These are phyloP conservation scores for Scarus forsteni DNA, from an alignment of 2,797 vertebrate species.

Conservation along the genomic window DNA sequence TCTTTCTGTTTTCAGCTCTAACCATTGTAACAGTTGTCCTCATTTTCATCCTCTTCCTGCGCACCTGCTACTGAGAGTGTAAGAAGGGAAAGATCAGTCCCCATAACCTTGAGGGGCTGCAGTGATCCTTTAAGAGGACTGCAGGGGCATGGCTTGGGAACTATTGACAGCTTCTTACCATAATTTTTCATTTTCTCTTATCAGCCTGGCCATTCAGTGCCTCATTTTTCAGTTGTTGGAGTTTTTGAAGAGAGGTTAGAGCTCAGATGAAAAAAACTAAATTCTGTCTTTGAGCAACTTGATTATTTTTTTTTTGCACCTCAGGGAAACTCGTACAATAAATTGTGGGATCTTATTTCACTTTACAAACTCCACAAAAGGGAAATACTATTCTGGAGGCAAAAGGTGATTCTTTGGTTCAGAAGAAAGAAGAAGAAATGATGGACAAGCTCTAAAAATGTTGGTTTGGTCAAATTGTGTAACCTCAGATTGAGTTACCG, in stretches of 20 bases:
- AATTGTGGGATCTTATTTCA: neutral
- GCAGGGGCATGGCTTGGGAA: constrained; percentile 30
- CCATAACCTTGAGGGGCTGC: constrained; percentile 1
- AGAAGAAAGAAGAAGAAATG: neutral
- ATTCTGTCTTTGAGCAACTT: no score
- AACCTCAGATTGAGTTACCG: no score
- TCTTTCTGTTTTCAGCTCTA: constrained; percentile 87
- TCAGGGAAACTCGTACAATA: constrained; percentile 53
- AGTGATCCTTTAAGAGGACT: constrained; percentile 12
- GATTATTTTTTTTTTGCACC: no score
- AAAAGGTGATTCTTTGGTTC: neutral
- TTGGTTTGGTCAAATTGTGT: neutral
- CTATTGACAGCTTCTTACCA: constrained; percentile 11
- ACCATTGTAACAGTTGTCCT: constrained; percentile 86
- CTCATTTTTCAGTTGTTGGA: neutral
- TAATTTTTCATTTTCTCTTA: constrained; percentile 15
- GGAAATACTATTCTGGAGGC: neutral
- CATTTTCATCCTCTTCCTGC: constrained; percentile 83
- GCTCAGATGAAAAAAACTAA: no score
- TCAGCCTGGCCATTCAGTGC: constrained; percentile 18
- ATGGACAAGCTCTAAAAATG: no score
- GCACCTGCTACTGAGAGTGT: constrained; percentile 74
- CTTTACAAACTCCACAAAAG: constrained; percentile 1
- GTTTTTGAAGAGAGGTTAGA: neutral
- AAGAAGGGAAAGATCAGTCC: constrained; percentile 3